phyloP scores from a whole-genome alignment of 1,140 invertebrate genomes.

The Listronotus bonariensis region DNA sequence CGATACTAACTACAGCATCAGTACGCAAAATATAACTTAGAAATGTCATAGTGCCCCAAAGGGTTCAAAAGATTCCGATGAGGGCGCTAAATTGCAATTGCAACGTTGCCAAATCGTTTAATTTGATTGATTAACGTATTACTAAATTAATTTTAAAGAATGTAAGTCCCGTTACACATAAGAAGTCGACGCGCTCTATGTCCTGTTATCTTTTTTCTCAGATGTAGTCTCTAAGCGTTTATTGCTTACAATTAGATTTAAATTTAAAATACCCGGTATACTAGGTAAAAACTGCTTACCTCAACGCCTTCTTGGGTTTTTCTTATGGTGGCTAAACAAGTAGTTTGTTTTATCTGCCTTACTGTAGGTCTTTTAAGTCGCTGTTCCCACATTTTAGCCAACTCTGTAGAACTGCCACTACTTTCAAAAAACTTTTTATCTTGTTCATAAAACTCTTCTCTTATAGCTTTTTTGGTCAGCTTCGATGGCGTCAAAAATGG shows the following conservation, averaged over 20 bases:
- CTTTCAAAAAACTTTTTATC: constrained; percentile 43
- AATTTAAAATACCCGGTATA: too few relatives aligned
- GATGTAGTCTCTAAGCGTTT: not conserved
- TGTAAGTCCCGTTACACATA: too few relatives aligned
- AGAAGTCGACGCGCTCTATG: not conserved
- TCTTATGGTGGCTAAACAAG: constrained; percentile 40
- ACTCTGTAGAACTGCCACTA: constrained; percentile 23
- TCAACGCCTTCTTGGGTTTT: constrained; percentile 43
- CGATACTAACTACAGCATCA: too few relatives aligned
- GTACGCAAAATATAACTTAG: too few relatives aligned
- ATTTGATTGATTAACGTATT: too few relatives aligned
- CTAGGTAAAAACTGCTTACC: too few relatives aligned
- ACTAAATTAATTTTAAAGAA: too few relatives aligned
- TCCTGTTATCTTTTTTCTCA: not conserved
- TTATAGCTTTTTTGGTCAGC: constrained; percentile 42
- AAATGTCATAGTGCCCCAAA: too few relatives aligned
- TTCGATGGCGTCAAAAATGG: constrained; percentile 21
- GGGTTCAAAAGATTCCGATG: too few relatives aligned
- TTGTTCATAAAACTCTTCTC: constrained; percentile 44
- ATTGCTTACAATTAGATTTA: too few relatives aligned
- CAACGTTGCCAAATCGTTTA: too few relatives aligned
- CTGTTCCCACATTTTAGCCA: constrained; percentile 42
- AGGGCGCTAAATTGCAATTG: too few relatives aligned
- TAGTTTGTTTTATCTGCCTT: constrained; percentile 42
- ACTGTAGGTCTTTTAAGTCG: constrained; percentile 45